Percentiles rank a stretch among this genome's conserved stretches.
Evolutionary conservation across 2,888 invertebrate species (phyloP).

Genomic region (Napeogenes inachia): DNA sequence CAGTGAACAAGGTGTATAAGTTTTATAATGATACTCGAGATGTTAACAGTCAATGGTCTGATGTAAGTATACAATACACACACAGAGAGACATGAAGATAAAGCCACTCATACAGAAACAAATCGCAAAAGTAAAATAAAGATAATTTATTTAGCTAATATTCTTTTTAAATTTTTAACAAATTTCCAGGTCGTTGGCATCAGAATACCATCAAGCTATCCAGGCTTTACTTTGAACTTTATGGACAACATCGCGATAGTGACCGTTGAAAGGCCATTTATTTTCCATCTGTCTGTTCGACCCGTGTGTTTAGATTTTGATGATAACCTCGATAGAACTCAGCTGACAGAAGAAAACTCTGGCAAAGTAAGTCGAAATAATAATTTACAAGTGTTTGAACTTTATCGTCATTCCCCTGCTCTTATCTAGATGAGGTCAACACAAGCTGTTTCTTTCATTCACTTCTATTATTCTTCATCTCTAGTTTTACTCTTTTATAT

Average conservation of each 20-base stretch:
- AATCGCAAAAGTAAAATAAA: no score
- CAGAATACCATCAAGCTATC: conserved; percentile 40
- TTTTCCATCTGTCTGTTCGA: conserved; percentile 55
- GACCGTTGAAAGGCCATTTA: conserved; percentile 51
- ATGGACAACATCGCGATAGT: conserved; percentile 76
- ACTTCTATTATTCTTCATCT: no score
- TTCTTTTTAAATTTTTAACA: background rate
- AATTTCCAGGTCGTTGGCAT: conserved; percentile 12
- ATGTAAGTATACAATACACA: conserved; percentile 20
- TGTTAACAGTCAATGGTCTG: conserved; percentile 43
- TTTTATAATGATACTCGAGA: conserved; percentile 42
- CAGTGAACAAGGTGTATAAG: conserved; percentile 51
- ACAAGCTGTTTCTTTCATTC: no score
- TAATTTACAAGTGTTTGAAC: no score
- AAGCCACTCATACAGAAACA: no score
- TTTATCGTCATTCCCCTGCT: no score
- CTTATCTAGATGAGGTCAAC: no score
- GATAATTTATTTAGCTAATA: no score
- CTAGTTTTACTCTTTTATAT: no score
- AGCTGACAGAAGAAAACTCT: background rate
- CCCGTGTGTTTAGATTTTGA: conserved; percentile 71
- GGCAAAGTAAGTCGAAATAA: conserved; percentile 15
- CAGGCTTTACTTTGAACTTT: no score
- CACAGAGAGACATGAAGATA: no score
- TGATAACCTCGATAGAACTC: conserved; percentile 40